These are phyloP conservation scores for Macrosteles quadrilineatus DNA, from an alignment of 1,140 invertebrate species.

Conservation along the genomic window DNA sequence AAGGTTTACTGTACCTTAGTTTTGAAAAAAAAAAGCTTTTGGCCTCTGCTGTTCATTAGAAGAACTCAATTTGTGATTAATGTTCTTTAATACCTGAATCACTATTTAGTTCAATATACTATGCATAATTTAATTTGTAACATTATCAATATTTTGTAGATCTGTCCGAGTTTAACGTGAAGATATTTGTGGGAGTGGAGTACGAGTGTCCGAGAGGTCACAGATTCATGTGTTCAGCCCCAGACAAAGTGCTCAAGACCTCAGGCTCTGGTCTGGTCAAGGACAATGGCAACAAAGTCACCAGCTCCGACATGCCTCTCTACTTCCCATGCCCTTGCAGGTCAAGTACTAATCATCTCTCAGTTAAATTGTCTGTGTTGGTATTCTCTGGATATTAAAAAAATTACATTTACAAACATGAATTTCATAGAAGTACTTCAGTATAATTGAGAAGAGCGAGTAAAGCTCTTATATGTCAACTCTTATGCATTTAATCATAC, in stretches of 20 bases:
- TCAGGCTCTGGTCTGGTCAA: constrained; percentile 69
- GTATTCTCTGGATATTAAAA: not conserved
- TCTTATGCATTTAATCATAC: too few species aligned
- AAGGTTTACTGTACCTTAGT: too few species aligned
- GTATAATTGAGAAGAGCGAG: too few species aligned
- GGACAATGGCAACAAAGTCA: constrained; percentile 81
- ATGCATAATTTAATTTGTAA: too few species aligned
- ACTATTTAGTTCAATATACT: too few species aligned
- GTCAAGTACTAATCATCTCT: too few species aligned
- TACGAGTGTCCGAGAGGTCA: constrained; percentile 97
- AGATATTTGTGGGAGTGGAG: constrained; percentile 95
- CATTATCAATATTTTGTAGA: too few species aligned
- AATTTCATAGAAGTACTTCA: constrained; percentile 28
- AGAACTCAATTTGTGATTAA: too few species aligned
- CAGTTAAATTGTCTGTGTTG: constrained; percentile 29
- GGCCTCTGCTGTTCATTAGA: too few species aligned
- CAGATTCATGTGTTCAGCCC: constrained; percentile 89
- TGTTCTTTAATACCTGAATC: too few species aligned
- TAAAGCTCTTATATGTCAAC: too few species aligned
- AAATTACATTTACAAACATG: constrained; percentile 5
- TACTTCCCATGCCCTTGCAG: constrained; percentile 88
- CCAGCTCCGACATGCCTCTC: constrained; percentile 86
- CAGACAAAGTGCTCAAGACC: constrained; percentile 82
- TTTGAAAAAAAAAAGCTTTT: too few species aligned
- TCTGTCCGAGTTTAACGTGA: constrained; percentile 66